Base-by-base conservation (phyloP, 2,113 vertebrate genomes). In the Alectura lathami region DNA sequence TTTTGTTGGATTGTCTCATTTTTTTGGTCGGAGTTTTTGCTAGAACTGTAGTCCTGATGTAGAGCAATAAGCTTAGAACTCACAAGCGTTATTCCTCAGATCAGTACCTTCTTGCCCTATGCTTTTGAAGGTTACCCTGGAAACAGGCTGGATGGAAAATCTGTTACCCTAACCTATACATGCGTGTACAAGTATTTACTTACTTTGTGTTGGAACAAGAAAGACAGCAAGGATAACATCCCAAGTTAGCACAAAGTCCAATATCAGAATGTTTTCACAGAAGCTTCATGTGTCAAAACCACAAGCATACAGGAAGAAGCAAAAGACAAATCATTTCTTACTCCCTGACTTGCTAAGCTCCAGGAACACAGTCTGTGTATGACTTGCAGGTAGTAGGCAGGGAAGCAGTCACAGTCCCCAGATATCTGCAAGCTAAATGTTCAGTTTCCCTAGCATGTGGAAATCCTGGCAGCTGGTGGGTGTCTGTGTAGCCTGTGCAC, bases 121-220 rank as follows among this genome's bases (percentile, higher is more conserved):
- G 4, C 57, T 89, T 95, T 82, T 53, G 91, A 95, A 96, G 43
- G 63, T 83, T 87, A 73, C 62, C 82, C 79, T 93, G 82, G 82
- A 89, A 91, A 91, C 68, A 86, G 59, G 23, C 24, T 88, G 59
- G 27, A 53, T 70, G 12, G 45, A 92, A 94, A 85, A 88, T 8
- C 84, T 23, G 21, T 63, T 83, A 16, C 24, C n/a, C 8, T n/a
- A 79, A 79, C n/a, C 57, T 73, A 34, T 83, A 26, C 11, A 42
- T 67, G 12, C 24, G 11, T 5, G 5, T 45, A 73, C 5, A 24
- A 40, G 17, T 18, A 38, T 91, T 77, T 67, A 48, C 23, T 78
- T 67, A 17, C 47, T 84, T 87, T 38, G 48, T 11, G 20, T n/a
- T 73, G 62, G 11, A 87, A 62, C 57, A 56, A 36, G 32, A 34